Evolutionary conservation across 2,888 invertebrate species (phyloP).

Genomic region (Nomada fabriciana): DNA sequence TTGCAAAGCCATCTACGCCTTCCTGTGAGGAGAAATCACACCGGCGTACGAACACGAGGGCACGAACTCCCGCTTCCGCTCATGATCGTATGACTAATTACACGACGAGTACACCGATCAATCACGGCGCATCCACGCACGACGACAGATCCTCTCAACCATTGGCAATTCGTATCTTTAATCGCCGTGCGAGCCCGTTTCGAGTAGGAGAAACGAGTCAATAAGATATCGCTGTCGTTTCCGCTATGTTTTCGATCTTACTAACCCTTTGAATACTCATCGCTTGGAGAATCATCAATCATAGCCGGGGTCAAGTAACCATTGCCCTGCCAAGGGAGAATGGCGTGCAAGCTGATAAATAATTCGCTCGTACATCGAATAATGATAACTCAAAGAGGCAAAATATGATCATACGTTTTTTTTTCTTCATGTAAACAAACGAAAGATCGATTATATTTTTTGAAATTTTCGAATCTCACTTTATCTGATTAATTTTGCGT

Average conservation of each 20-base stretch:
- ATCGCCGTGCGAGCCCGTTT: not conserved
- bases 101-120: slow-evolving; percentile 19
- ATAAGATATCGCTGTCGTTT: not conserved
- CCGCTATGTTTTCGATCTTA: not conserved
- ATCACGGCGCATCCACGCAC: slow-evolving; percentile 25
- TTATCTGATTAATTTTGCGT: not conserved
- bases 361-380: not conserved
- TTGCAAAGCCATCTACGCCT: not conserved
- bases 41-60: slow-evolving; percentile 7
- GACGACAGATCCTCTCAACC: slow-evolving; percentile 25
- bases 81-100: slow-evolving; percentile 47
- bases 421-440: not conserved
- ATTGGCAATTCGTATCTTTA: slow-evolving; percentile 23
- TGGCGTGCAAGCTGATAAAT: not conserved
- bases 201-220: not conserved
- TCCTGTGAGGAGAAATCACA: slow-evolving; percentile 31
- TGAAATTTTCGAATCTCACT: not conserved
- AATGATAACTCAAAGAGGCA: not conserved
- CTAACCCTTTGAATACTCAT: not conserved
- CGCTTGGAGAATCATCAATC: not conserved
- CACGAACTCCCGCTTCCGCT: slow-evolving; percentile 28
- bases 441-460: no score
- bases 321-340: not conserved
- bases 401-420: not conserved
- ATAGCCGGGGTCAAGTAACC: not conserved